A percentile compares a stretch with the other conserved stretches of the same genome.
Evolutionary conservation across 2,113 vertebrate species (phyloP).

Genomic region (Oxyura jamaicensis): DNA sequence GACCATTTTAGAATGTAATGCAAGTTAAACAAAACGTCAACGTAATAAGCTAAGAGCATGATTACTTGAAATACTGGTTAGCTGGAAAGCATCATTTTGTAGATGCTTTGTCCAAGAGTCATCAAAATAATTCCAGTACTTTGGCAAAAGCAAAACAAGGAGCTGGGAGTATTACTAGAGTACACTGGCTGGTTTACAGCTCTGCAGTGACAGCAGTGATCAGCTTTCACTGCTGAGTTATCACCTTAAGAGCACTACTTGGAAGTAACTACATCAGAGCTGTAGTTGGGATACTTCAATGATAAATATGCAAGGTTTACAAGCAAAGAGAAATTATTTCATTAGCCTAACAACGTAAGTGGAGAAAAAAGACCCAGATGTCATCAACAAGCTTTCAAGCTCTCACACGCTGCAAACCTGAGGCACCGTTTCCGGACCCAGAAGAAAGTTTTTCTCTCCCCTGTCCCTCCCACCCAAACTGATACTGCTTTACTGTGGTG

Average conservation of each 20-base stretch:
- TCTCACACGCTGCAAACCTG: background rate
- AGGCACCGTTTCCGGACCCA: slow-evolving; percentile 31
- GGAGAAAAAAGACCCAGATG: background rate
- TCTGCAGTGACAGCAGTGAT: background rate
- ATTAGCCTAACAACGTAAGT: background rate
- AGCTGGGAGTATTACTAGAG: background rate
- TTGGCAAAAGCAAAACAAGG: background rate
- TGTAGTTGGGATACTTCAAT: background rate
- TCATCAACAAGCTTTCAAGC: background rate
- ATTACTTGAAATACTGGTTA: background rate
- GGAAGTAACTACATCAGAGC: background rate
- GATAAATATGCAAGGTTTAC: background rate
- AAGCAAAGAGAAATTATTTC: background rate
- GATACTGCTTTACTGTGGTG: slow-evolving; percentile 32
- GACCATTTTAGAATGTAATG: background rate
- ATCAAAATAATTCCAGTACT: background rate
- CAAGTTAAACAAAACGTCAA: background rate
- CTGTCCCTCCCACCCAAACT: slow-evolving; percentile 27
- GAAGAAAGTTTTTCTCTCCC: background rate
- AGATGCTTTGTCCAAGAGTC: background rate
- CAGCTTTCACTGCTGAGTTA: background rate
- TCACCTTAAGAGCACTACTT: background rate
- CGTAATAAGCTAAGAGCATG: background rate
- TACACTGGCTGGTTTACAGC: background rate
- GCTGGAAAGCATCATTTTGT: background rate